Conservation (phyloP, 2,888 invertebrate species). For the Sarcophaga rosellei region DNA sequence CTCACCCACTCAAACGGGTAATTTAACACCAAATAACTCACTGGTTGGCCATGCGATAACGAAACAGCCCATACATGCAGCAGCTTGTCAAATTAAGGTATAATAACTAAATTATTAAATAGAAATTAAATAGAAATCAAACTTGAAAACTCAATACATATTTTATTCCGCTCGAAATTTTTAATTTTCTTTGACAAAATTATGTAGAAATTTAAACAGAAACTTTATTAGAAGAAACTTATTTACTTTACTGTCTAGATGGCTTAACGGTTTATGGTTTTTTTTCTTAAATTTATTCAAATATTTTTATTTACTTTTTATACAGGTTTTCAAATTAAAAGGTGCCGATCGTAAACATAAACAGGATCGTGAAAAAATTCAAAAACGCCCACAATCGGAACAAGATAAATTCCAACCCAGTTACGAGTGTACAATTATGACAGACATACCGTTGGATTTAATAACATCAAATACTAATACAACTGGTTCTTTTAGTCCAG, state of each 20-base stretch:
- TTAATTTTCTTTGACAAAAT: too few relatives aligned
- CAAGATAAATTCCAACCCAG: slow-evolving; percentile 97
- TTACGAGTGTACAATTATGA: slow-evolving; percentile 96
- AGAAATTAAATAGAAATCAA: background rate
- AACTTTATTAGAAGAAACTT: too few relatives aligned
- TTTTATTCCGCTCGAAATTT: too few relatives aligned
- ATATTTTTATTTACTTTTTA: background rate
- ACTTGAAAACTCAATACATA: too few relatives aligned
- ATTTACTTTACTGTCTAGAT: too few relatives aligned
- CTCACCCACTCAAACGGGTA: slow-evolving; percentile 70
- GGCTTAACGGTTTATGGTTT: too few relatives aligned
- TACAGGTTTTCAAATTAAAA: slow-evolving; percentile 91
- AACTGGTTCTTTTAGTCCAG: slow-evolving; percentile 80
- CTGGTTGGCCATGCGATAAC: slow-evolving; percentile 72
- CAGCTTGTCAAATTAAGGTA: slow-evolving; percentile 98
- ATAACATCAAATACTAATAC: slow-evolving; percentile 72
- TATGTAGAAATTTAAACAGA: too few relatives aligned
- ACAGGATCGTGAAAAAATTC: slow-evolving; percentile 96
- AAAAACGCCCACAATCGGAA: slow-evolving; percentile 90
- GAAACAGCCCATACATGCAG: slow-evolving; percentile 90
- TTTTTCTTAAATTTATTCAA: background rate
- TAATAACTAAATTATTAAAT: slow-evolving; percentile 77
- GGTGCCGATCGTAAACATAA: slow-evolving; percentile 98
- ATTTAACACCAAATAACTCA: slow-evolving; percentile 71
- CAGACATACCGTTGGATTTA: slow-evolving; percentile 86